Conservation (phyloP, 1,140 invertebrate genomes). For the Saxidomus purpurata region DNA sequence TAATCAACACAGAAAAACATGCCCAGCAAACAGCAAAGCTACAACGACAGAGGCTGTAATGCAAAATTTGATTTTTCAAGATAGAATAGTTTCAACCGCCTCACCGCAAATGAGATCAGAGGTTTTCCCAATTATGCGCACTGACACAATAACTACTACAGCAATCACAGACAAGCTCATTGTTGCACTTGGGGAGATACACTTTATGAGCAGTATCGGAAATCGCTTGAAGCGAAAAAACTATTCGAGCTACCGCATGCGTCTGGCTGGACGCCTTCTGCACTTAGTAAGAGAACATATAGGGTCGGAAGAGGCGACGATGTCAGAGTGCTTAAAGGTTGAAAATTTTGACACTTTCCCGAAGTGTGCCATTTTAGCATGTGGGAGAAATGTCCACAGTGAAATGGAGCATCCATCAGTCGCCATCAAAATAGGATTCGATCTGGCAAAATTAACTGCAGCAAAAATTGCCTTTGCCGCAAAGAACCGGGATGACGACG, state of each 20-base stretch:
- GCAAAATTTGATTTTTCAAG: not conserved
- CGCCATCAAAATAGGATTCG: constrained; percentile 8
- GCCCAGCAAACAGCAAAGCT: not conserved
- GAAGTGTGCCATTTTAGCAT: not conserved
- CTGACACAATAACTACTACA: not conserved
- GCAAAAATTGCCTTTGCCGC: not conserved
- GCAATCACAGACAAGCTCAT: constrained; percentile 22
- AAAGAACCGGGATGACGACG: not conserved
- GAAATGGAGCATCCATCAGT: constrained; percentile 27
- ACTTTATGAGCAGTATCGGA: constrained; percentile 14
- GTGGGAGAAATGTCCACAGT: not conserved
- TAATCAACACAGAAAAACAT: not conserved
- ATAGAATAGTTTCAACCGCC: not conserved
- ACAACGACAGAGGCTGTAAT: not conserved
- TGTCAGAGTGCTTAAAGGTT: not conserved
- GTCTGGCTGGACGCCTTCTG: constrained; percentile 21
- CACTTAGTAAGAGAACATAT: not conserved
- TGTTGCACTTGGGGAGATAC: constrained; percentile 4
- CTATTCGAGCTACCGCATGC: constrained; percentile 8
- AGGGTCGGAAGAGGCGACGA: not conserved
- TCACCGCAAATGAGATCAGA: not conserved
- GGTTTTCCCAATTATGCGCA: constrained; percentile 40
- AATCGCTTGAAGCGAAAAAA: constrained; percentile 32
- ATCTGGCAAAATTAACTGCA: not conserved
- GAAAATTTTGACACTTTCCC: constrained; percentile 34